Conservation (phyloP, 2,888 invertebrate species). For the Leistus spinibarbis region DNA sequence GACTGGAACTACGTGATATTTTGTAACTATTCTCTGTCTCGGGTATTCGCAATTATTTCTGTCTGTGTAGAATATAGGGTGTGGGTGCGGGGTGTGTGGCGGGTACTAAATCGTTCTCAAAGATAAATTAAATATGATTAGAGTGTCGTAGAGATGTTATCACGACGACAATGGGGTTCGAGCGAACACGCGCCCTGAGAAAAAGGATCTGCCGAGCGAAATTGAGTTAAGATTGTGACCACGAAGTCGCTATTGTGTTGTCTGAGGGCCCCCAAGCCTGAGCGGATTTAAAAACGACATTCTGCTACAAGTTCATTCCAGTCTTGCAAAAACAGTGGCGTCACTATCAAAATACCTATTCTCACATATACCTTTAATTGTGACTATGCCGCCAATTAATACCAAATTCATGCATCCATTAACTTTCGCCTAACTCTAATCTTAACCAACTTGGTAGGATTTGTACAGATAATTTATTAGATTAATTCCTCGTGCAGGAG, state of each 20-base stretch:
- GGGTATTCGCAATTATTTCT: not conserved
- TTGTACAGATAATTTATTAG: too few relatives aligned
- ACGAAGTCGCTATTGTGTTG: constrained; percentile 17
- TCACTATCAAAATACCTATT: too few relatives aligned
- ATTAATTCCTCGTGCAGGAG: too few relatives aligned
- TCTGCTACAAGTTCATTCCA: too few relatives aligned
- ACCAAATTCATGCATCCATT: too few relatives aligned
- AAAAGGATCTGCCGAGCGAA: constrained; percentile 6
- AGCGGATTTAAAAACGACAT: constrained; percentile 14
- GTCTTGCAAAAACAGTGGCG: too few relatives aligned
- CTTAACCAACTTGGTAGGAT: too few relatives aligned
- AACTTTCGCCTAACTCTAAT: too few relatives aligned
- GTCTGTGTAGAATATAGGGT: not conserved
- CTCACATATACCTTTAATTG: too few relatives aligned
- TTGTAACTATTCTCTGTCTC: constrained; percentile 23
- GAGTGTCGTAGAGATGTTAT: constrained; percentile 4
- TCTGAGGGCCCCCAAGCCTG: not conserved
- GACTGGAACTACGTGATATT: too few relatives aligned
- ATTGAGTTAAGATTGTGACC: constrained; percentile 32
- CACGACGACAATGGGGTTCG: constrained; percentile 6
- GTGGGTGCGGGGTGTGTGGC: not conserved
- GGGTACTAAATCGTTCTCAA: constrained; percentile 6
- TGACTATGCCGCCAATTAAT: too few relatives aligned
- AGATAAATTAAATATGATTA: constrained; percentile 28
- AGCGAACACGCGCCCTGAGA: not conserved